Conservation (phyloP, 2,888 invertebrate species). For the Aphidoletes aphidimyza region DNA sequence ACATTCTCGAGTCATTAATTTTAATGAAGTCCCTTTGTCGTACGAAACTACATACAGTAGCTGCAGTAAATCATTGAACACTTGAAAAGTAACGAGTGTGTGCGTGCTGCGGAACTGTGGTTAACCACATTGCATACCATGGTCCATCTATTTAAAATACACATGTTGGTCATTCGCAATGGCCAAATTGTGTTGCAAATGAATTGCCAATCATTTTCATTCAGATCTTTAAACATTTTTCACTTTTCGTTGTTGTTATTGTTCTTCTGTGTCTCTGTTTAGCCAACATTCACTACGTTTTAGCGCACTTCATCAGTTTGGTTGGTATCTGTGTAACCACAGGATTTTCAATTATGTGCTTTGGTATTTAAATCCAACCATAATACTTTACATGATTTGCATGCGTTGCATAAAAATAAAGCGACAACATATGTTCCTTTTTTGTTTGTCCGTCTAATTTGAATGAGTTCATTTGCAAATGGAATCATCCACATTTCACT, state of each 20-base stretch:
- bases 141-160: background rate
- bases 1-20: conserved; percentile 19
- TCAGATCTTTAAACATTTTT: conserved; percentile 10
- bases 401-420: background rate
- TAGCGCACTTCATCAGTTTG: conserved; percentile 13
- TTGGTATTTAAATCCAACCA: background rate
- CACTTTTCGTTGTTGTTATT: background rate
- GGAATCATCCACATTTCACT: background rate
- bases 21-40: background rate
- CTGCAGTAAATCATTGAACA: background rate
- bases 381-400: background rate
- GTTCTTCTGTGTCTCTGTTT: background rate
- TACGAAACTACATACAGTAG: background rate
- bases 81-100: background rate
- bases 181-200: conserved; percentile 13
- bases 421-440: background rate
- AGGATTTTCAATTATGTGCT: conserved; percentile 8
- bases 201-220: conserved; percentile 11
- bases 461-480: background rate
- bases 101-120: conserved; percentile 24
- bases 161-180: background rate
- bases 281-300: background rate
- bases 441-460: background rate
- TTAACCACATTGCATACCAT: conserved; percentile 25
- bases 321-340: background rate